These are phyloP conservation scores for Noctuana brunneofusca DNA, from an alignment of 2,888 invertebrate species.

Conservation along the genomic window DNA sequence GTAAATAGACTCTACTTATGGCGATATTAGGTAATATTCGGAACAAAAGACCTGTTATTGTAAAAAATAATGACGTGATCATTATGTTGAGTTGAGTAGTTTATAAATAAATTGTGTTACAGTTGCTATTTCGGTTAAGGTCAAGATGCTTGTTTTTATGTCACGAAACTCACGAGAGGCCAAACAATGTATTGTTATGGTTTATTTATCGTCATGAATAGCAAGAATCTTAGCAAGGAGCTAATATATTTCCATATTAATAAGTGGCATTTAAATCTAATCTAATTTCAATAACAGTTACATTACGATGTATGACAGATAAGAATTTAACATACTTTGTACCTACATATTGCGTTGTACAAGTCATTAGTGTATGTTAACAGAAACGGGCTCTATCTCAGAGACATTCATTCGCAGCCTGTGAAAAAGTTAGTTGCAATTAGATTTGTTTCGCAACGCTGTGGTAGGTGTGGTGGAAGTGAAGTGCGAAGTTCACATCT, in stretches of 20 bases:
- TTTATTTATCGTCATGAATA: slow-evolving; percentile 1
- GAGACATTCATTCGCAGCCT: slow-evolving; percentile 10
- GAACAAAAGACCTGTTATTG: background rate
- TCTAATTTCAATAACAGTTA: background rate
- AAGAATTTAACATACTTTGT: background rate
- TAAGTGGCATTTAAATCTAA: too few species aligned
- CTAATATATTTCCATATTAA: too few species aligned
- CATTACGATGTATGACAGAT: background rate
- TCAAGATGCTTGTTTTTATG: slow-evolving; percentile 6
- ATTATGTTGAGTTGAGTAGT: background rate
- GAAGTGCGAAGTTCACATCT: slow-evolving; percentile 26
- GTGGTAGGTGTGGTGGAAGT: slow-evolving; percentile 14
- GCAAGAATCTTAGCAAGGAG: too few species aligned
- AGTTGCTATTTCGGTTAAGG: slow-evolving; percentile 15
- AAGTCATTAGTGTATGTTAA: slow-evolving; percentile 10
- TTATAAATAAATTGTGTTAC: slow-evolving; percentile 13
- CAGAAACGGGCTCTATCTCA: slow-evolving; percentile 12
- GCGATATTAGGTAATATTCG: too few species aligned
- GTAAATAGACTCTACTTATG: too few species aligned
- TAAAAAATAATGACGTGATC: background rate
- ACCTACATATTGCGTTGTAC: background rate
- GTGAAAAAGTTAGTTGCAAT: slow-evolving; percentile 26
- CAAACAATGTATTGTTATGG: background rate
- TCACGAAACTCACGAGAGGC: slow-evolving; percentile 3
- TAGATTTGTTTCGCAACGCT: slow-evolving; percentile 22